A percentile compares a stretch with the other conserved stretches of the same genome.
phyloP scores from a whole-genome alignment of 30 jellyfish, hydroid and myxozoan genomes.

The Rhopilema esculentum region DNA sequence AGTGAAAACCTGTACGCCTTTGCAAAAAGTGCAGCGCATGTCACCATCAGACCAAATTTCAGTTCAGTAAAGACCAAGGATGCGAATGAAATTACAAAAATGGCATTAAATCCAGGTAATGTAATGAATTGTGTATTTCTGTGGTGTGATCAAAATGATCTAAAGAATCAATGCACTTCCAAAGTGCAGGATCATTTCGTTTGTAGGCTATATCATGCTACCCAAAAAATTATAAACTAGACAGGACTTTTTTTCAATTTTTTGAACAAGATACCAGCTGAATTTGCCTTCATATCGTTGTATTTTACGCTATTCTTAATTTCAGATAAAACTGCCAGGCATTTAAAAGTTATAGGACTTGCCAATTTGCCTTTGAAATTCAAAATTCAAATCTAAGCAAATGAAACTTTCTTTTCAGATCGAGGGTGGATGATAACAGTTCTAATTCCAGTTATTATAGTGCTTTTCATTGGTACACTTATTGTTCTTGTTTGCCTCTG shows the following conservation, averaged over 20 bases:
- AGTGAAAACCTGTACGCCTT: not conserved
- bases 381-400: not conserved
- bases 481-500: conserved; percentile 2
- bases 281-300: too few relatives aligned
- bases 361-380: not conserved
- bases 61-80: not conserved
- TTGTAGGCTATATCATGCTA: too few relatives aligned
- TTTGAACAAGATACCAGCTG: too few relatives aligned
- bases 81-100: not conserved
- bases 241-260: too few relatives aligned
- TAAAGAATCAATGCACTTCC: too few relatives aligned
- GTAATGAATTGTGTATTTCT: too few relatives aligned
- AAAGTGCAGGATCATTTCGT: too few relatives aligned
- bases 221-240: too few relatives aligned
- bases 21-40: not conserved
- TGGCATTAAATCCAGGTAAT: not conserved
- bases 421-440: conserved; percentile 13
- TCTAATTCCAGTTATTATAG: not conserved
- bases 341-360: not conserved
- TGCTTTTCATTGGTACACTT: not conserved
- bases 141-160: not conserved
- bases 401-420: not conserved
- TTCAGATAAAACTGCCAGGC: too few relatives aligned
- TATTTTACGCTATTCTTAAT: too few relatives aligned
- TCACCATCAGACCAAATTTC: not conserved